Evolutionary conservation across 2,888 invertebrate species (phyloP).

Genomic region (Orthonevra nobilis): DNA sequence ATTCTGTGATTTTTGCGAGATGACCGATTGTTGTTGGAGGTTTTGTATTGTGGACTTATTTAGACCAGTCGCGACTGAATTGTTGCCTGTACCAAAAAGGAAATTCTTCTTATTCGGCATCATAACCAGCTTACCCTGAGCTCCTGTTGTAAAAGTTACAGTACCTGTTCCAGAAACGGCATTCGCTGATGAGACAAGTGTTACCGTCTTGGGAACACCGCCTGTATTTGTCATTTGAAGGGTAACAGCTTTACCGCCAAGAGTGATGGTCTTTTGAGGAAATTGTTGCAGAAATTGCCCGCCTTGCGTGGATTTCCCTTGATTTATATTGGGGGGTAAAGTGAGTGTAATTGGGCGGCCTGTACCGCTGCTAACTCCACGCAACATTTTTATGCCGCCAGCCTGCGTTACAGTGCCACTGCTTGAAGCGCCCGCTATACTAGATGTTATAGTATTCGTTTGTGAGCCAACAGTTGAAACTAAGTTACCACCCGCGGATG

Average conservation of each 20-base stretch:
- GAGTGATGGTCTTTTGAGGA: conserved; percentile 83
- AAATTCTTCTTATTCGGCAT: conserved; percentile 82
- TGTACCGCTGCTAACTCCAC: conserved; percentile 77
- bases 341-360: conserved; percentile 87
- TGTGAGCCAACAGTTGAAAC: conserved; percentile 77
- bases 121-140: conserved; percentile 81
- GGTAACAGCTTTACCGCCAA: conserved; percentile 87
- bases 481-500: conserved; percentile 81
- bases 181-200: conserved; percentile 81
- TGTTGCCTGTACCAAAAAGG: conserved; percentile 79
- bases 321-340: conserved; percentile 80
- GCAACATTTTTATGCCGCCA: conserved; percentile 82
- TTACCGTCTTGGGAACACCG: conserved; percentile 84
- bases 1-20: conserved; percentile 47
- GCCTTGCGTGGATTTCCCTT: conserved; percentile 65
- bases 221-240: conserved; percentile 84
- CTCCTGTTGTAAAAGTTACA: conserved; percentile 73
- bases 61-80: conserved; percentile 53
- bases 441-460: conserved; percentile 81
- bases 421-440: conserved; percentile 79
- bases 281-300: conserved; percentile 74
- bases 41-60: conserved; percentile 58
- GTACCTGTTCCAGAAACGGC: conserved; percentile 74
- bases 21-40: conserved; percentile 74
- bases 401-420: conserved; percentile 79